Conservation (phyloP, 1,140 invertebrate genomes). For the Wiebesia pumilae region DNA sequence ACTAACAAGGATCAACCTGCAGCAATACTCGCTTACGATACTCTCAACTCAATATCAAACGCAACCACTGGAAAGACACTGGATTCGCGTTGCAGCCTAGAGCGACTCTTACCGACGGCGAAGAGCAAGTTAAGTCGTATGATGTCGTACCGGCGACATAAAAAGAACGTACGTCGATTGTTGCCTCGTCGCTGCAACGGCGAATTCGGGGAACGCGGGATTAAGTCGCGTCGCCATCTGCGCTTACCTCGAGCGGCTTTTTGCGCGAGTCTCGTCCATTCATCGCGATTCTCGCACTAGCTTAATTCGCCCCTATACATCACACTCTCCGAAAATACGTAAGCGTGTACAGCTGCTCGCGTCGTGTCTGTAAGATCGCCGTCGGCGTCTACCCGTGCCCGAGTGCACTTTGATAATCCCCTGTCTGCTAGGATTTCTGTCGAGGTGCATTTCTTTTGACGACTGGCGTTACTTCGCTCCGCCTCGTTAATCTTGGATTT, state of each 20-base stretch:
- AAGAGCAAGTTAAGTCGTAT: too few relatives aligned
- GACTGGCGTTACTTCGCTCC: too few relatives aligned
- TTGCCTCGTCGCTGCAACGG: background rate
- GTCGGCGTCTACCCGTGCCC: background rate
- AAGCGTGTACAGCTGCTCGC: background rate
- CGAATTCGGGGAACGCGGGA: background rate
- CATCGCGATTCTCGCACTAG: constrained; percentile 54
- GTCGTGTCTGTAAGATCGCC: background rate
- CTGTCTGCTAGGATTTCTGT: background rate
- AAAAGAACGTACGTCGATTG: background rate
- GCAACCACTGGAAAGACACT: too few relatives aligned
- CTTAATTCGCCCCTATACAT: background rate
- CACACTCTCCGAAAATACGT: constrained; percentile 49
- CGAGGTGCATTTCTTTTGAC: background rate
- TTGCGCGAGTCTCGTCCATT: constrained; percentile 45
- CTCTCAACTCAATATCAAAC: too few relatives aligned
- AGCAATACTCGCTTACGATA: too few relatives aligned
- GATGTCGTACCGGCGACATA: too few relatives aligned
- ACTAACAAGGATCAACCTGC: too few relatives aligned
- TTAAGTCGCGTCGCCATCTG: background rate
- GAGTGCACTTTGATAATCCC: background rate
- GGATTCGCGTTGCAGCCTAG: too few relatives aligned
- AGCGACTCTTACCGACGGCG: too few relatives aligned
- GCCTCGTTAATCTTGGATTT: too few relatives aligned
- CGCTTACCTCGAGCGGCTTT: too few relatives aligned